Conservation (phyloP, 2,888 invertebrate genomes). For the Pristionchus fissidentatus region DNA sequence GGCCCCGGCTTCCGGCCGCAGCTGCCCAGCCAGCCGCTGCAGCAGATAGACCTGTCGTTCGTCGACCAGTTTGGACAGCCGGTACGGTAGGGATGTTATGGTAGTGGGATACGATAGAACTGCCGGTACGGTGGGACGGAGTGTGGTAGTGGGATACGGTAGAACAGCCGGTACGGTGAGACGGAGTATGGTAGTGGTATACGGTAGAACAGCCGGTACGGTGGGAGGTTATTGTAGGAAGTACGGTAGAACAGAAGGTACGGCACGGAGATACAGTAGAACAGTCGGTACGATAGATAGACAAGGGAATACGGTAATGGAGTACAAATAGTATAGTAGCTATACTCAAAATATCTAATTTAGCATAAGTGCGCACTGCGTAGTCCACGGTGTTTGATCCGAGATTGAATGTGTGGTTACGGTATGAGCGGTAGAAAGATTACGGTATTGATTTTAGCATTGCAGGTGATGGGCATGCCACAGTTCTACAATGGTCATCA, state of each 20-base stretch:
- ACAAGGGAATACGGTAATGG: not conserved
- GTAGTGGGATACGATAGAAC: not conserved
- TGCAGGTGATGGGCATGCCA: constrained; percentile 27
- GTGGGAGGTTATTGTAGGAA: too few relatives aligned
- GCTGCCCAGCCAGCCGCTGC: constrained; percentile 66
- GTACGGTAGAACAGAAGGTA: not conserved
- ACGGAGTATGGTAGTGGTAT: not conserved
- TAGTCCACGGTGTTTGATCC: too few relatives aligned
- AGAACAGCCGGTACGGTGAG: constrained; percentile 30
- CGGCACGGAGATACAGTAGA: not conserved
- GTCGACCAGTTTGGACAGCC: constrained; percentile 59
- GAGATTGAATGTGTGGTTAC: not conserved
- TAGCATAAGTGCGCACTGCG: not conserved
- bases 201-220: constrained; percentile 29
- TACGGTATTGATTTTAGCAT: not conserved
- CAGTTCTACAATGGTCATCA: constrained; percentile 17
- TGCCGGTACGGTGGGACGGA: not conserved
- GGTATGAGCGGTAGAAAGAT: not conserved
- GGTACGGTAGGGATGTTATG: not conserved
- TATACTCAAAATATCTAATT: not conserved
- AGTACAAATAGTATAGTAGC: not conserved
- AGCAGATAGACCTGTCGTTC: constrained; percentile 70
- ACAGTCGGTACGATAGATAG: not conserved
- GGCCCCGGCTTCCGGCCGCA: constrained; percentile 70
- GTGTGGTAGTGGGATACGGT: not conserved